Percentiles rank a stretch among this genome's conserved stretches.
These are phyloP conservation scores for Coleophora deauratella DNA, from an alignment of 2,888 invertebrate genomes.

Conservation along the genomic window DNA sequence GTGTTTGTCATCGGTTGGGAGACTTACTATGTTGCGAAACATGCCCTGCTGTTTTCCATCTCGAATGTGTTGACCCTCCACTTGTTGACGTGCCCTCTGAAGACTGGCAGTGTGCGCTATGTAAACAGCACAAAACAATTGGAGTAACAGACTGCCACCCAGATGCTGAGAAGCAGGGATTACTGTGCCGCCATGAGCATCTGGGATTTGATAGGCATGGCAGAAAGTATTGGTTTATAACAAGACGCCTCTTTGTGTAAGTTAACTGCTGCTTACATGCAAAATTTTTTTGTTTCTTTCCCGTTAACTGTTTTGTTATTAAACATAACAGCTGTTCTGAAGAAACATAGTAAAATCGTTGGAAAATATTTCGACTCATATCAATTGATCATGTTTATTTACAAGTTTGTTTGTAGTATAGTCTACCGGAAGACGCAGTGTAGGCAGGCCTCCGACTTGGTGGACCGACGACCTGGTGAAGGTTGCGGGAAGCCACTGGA, in stretches of 20 bases:
- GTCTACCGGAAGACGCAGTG: too few species aligned
- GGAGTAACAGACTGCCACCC: slow-evolving; percentile 96
- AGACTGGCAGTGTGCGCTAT: slow-evolving; percentile 97
- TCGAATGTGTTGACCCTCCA: slow-evolving; percentile 97
- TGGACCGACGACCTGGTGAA: too few species aligned
- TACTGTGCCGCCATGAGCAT: slow-evolving; percentile 93
- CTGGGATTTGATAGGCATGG: slow-evolving; percentile 97
- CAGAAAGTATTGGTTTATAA: slow-evolving; percentile 97
- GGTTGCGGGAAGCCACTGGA: too few species aligned
- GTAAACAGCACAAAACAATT: slow-evolving; percentile 91
- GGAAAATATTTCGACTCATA: neutral
- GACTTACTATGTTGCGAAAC: slow-evolving; percentile 98
- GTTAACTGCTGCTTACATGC: slow-evolving; percentile 35
- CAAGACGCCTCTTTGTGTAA: slow-evolving; percentile 94
- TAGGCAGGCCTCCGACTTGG: too few species aligned
- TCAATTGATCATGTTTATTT: too few species aligned
- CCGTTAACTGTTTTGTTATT: neutral
- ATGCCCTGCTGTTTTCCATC: slow-evolving; percentile 98
- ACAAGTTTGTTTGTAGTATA: too few species aligned
- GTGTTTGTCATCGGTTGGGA: slow-evolving; percentile 93
- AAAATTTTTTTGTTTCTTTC: slow-evolving; percentile 1
- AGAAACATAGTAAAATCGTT: neutral
- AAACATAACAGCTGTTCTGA: neutral
- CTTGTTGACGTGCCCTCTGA: slow-evolving; percentile 95
- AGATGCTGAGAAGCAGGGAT: slow-evolving; percentile 92